Evolutionary conservation across 2,113 vertebrate genomes (phyloP).

Genomic region (Caloenas nicobarica): DNA sequence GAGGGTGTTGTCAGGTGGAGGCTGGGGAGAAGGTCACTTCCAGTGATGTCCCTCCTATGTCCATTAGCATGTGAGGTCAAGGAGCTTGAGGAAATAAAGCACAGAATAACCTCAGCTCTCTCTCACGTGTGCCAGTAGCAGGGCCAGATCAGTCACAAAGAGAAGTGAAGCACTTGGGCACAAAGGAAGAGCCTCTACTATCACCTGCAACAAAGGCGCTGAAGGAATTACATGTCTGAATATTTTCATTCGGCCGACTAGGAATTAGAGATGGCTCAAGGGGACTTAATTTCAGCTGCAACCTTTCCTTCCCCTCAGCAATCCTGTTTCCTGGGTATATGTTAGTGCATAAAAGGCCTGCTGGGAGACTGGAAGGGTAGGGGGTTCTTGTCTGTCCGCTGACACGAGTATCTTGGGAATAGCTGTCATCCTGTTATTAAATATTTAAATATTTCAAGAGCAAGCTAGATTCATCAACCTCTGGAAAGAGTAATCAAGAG

Average conservation of each 20-base stretch:
- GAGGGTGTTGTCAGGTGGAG: background rate
- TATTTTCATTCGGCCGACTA: constrained; percentile 56
- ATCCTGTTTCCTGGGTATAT: constrained; percentile 41
- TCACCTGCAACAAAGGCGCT: constrained; percentile 60
- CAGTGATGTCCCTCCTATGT: background rate
- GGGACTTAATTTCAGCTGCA: constrained; percentile 67
- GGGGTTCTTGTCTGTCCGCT: constrained; percentile 65
- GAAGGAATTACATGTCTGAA: constrained; percentile 55
- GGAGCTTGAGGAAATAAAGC: background rate
- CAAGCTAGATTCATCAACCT: constrained; percentile 68
- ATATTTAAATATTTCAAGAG: constrained; percentile 75
- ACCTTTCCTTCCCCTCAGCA: constrained; percentile 65
- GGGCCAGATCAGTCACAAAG: constrained; percentile 7
- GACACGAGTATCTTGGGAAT: constrained; percentile 62
- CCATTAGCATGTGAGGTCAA: background rate
- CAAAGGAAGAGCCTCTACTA: constrained; percentile 47
- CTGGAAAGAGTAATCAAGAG: constrained; percentile 69
- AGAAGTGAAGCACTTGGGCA: constrained; percentile 22
- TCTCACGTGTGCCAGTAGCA: background rate
- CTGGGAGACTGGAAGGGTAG: constrained; percentile 66
- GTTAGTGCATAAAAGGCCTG: constrained; percentile 69
- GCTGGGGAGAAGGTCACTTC: background rate
- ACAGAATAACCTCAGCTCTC: background rate
- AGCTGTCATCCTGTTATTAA: constrained; percentile 72
- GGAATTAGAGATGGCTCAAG: constrained; percentile 64